These are phyloP conservation scores for Poecile atricapillus DNA, from an alignment of 2,113 vertebrate species.

Conservation along the genomic window DNA sequence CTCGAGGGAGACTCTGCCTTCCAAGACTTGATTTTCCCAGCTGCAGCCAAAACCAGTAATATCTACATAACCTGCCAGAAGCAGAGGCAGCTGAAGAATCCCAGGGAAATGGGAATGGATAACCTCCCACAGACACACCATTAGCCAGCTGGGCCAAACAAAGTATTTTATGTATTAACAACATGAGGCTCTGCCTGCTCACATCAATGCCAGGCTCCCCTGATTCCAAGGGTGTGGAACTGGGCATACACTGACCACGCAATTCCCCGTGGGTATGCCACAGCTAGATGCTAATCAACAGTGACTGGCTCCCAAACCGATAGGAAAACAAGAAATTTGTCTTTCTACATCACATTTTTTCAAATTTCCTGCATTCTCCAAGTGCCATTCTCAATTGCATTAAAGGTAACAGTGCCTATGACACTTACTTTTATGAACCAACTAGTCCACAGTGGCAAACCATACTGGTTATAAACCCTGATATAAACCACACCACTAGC, in stretches of 20 bases:
- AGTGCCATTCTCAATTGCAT: not conserved
- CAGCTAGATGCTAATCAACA: not conserved
- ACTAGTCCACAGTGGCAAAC: not conserved
- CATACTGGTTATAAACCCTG: not conserved
- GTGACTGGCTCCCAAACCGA: not conserved
- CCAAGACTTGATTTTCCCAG: not conserved
- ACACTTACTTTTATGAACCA: not conserved
- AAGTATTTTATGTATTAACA: not conserved
- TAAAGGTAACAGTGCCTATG: not conserved
- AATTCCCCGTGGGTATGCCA: not conserved
- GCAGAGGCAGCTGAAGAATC: not conserved
- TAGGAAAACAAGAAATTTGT: not conserved
- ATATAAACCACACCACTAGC: not conserved
- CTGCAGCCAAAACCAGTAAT: not conserved
- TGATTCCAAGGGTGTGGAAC: not conserved
- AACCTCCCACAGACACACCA: not conserved
- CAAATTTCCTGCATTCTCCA: not conserved
- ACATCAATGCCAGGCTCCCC: not conserved
- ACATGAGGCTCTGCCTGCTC: not conserved
- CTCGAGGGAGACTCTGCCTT: not conserved
- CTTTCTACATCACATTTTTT: not conserved
- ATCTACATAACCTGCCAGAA: not conserved
- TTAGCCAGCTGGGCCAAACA: not conserved
- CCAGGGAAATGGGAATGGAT: not conserved
- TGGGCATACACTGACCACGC: accelerated